phyloP scores from a whole-genome alignment of 2,888 invertebrate genomes.

The Yponomeuta malinellus region DNA sequence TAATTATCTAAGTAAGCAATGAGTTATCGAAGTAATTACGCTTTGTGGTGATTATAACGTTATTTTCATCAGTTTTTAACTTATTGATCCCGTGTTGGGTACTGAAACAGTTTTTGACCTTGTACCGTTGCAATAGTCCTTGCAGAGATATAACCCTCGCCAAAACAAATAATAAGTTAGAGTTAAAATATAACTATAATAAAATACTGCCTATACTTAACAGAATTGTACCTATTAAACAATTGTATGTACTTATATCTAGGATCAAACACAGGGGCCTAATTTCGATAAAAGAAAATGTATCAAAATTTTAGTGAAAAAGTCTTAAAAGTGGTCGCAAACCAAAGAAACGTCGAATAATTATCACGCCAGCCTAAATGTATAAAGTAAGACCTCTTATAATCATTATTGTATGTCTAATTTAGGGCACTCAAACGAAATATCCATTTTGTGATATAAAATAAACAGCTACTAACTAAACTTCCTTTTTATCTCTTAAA shows the following conservation, averaged over 20 bases:
- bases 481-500: too few relatives aligned
- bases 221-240: neutral
- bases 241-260: neutral
- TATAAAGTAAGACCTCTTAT: neutral
- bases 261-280: neutral
- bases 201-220: neutral
- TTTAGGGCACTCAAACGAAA: neutral
- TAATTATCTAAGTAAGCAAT: too few relatives aligned
- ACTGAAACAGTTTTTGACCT: too few relatives aligned
- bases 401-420: neutral
- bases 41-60: too few relatives aligned
- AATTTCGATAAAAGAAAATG: neutral
- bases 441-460: neutral
- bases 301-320: neutral
- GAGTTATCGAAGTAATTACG: too few relatives aligned
- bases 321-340: neutral
- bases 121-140: too few relatives aligned
- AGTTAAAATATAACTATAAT: neutral
- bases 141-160: neutral
- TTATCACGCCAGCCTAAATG: neutral
- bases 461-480: neutral
- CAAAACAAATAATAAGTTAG: neutral
- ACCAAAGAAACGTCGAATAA: neutral
- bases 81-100: too few relatives aligned
- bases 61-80: too few relatives aligned